Base-by-base conservation (phyloP, 2,888 invertebrate genomes). In the Agrotis clavis region DNA sequence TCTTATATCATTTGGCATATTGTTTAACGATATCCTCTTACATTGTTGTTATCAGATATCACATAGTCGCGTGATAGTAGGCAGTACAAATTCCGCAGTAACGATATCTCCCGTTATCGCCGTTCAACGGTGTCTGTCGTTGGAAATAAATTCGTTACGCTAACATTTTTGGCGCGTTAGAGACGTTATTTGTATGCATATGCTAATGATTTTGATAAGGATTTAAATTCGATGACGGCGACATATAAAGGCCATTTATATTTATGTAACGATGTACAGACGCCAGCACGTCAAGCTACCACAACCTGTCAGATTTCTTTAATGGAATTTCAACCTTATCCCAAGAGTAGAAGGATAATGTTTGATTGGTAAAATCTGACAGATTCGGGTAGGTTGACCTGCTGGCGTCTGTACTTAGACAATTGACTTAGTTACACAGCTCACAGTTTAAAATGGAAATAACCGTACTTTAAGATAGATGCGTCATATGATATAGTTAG, bases 21-120 rank as follows among this genome's bases (percentile, higher is more conserved):
- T 73, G 59, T 67, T 77, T 82, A 66, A 73, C 51, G 74, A 78
- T 79, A 73, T 41, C 62, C 60, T 57, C 79, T n/a, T 57, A 82
- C 57, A 66, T 25, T 67, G 63, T 65, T 11, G 47, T 41, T 68
- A 82, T 82, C 69, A 67, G 61, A 45, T 68, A 66, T 63, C 51
- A 68, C 60, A 51, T 59, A 82, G 82, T 68, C 59, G 56, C 66
- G 47, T 59, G 79, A 79, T 68, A 60, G 4, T 19, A 68, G 25
- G 51, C 53, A 50, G 56, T 48, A 60, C 60, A 78, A 79, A 82
- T 63, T 74, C 82, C 68, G 47, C 67, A 16, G 21, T 79, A 78
- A 78, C 83, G 79, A 80, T 80, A 80, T 60, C 67, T 62, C 19
- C 19, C 79, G 83, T 54, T 80, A 80, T 82, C 79, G 79, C n/a